Conservation (phyloP, 1,140 invertebrate species). For the Panulirus ornatus region DNA sequence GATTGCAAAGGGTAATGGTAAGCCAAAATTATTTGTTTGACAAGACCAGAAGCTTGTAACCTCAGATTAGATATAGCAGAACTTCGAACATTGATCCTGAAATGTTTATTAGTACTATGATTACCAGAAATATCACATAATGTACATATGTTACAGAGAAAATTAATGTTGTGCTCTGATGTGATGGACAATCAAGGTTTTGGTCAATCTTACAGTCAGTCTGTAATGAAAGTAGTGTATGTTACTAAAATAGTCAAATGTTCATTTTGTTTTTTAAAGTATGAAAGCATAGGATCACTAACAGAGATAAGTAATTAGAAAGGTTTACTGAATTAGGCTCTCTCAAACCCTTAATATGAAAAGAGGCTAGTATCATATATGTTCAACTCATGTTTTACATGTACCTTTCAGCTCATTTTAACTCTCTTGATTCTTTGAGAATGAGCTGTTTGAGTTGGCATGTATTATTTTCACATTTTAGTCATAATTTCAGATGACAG, state of each 20-base stretch:
- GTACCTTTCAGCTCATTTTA: too few species aligned
- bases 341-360: background rate
- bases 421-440: too few species aligned
- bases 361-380: background rate
- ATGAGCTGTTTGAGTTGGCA: too few species aligned
- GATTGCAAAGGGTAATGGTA: slow-evolving; percentile 6
- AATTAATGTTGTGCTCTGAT: background rate
- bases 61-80: background rate
- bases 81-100: background rate
- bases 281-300: background rate
- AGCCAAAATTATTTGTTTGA: background rate
- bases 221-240: background rate
- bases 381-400: slow-evolving; percentile 4
- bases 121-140: background rate
- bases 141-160: background rate
- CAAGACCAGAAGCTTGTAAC: background rate
- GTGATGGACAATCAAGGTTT: background rate
- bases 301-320: background rate
- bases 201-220: background rate
- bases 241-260: background rate
- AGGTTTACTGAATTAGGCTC: background rate
- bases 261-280: background rate
- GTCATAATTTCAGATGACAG: too few species aligned
- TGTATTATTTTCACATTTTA: too few species aligned
- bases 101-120: background rate